These are phyloP conservation scores for Bos taurus DNA, from an alignment of 2,113 vertebrate genomes.

Conservation along the genomic window DNA sequence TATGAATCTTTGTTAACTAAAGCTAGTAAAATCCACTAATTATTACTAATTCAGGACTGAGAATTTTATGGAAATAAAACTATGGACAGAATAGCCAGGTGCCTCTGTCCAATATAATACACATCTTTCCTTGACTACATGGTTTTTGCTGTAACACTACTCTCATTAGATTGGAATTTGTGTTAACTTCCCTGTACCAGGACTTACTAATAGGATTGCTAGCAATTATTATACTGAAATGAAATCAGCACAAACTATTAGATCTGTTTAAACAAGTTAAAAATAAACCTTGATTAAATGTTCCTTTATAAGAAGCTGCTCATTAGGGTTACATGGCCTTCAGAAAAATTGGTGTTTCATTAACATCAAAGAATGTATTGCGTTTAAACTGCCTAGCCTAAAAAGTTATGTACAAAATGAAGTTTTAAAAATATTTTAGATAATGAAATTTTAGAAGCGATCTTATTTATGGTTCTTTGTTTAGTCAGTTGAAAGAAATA, in stretches of 20 bases:
- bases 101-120: constrained; percentile 84
- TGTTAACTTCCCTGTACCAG: constrained; percentile 94
- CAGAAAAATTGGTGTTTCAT: constrained; percentile 89
- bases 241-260: constrained; percentile 90
- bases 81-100: constrained; percentile 89
- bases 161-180: constrained; percentile 98
- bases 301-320: constrained; percentile 89
- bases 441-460: constrained; percentile 75
- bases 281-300: constrained; percentile 91
- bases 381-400: constrained; percentile 83
- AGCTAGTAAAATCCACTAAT: constrained; percentile 79
- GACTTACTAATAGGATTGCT: constrained; percentile 88
- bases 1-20: constrained; percentile 60
- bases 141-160: constrained; percentile 86
- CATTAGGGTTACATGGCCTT: constrained; percentile 87
- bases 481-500: constrained; percentile 52
- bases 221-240: constrained; percentile 89
- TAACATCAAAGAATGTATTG: constrained; percentile 87
- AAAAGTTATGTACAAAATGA: constrained; percentile 81
- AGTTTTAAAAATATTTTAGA: constrained; percentile 80
- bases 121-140: constrained; percentile 83
- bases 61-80: constrained; percentile 90
- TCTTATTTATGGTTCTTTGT: constrained; percentile 60
- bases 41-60: constrained; percentile 85
- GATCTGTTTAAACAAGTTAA: constrained; percentile 91